Conservation (phyloP, 2,113 vertebrate genomes). For the Centropus unirufus region DNA sequence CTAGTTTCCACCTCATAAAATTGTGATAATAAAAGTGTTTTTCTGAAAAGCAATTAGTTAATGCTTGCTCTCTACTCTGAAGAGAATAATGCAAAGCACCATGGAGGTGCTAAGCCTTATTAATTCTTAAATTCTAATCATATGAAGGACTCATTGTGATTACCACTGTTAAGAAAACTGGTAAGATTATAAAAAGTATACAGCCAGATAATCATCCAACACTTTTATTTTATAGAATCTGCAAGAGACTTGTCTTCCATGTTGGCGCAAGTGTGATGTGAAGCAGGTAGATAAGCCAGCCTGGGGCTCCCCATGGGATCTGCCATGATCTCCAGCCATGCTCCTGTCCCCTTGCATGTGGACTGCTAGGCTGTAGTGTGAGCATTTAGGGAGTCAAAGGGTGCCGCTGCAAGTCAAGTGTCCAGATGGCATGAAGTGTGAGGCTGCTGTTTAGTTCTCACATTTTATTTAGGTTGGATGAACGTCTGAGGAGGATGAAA, state of each 20-base stretch:
- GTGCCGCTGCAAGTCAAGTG: not conserved
- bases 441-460: slow-evolving; percentile 29
- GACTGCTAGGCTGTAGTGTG: not conserved
- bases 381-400: not conserved
- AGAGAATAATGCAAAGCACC: not conserved
- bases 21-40: slow-evolving; percentile 50
- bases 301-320: fast-evolving
- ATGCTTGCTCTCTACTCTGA: slow-evolving; percentile 10
- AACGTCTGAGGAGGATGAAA: slow-evolving; percentile 23
- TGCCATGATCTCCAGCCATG: not conserved
- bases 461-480: slow-evolving; percentile 43
- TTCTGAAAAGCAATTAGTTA: slow-evolving; percentile 60
- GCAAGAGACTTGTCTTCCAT: fast-evolving
- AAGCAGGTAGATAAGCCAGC: not conserved
- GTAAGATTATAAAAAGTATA: not conserved
- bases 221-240: not conserved
- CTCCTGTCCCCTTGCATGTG: fast-evolving
- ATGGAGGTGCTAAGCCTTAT: not conserved
- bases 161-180: not conserved
- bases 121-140: slow-evolving; percentile 23
- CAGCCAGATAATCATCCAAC: not conserved
- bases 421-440: not conserved
- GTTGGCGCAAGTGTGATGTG: fast-evolving
- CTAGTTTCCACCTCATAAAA: slow-evolving; percentile 62
- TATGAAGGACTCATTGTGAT: not conserved